Conservation (phyloP, 2,888 invertebrate species). For the Tetragonisca angustula region DNA sequence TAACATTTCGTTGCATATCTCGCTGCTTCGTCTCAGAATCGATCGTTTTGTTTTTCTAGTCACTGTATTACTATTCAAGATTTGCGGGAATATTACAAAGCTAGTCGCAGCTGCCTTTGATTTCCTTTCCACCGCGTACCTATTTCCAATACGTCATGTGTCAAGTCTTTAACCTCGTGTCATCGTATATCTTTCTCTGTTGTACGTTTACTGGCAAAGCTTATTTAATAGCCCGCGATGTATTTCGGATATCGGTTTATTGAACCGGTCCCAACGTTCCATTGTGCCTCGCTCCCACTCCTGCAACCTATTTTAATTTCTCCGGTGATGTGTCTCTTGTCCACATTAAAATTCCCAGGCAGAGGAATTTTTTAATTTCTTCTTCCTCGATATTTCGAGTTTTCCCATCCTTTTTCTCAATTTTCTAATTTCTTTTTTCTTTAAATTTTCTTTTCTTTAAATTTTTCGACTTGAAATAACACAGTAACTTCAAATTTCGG, state of each 20-base stretch:
- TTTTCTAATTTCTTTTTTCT: too few species aligned
- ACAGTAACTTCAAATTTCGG: too few species aligned
- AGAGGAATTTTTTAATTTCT: background rate
- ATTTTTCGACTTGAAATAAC: too few species aligned
- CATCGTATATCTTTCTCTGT: background rate
- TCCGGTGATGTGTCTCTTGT: too few species aligned
- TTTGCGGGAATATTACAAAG: background rate
- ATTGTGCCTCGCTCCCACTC: background rate
- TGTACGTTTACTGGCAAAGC: background rate
- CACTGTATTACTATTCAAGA: too few species aligned
- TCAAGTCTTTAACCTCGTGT: conserved; percentile 12
- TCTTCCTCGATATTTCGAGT: too few species aligned
- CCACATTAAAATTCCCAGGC: background rate
- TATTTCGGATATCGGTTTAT: conserved; percentile 6
- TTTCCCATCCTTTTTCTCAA: too few species aligned
- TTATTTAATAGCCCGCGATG: background rate
- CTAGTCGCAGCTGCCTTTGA: background rate
- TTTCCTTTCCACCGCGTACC: background rate
- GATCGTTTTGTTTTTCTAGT: background rate
- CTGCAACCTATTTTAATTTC: background rate
- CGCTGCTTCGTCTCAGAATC: background rate
- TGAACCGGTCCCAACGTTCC: background rate
- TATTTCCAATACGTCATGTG: background rate
- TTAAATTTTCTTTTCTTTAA: too few species aligned
- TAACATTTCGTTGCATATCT: background rate